Evolutionary conservation across 2,797 vertebrate genomes (phyloP), one percentile per base, ranked within the genome.

Genomic region (Gobio occitaniae): DNA sequence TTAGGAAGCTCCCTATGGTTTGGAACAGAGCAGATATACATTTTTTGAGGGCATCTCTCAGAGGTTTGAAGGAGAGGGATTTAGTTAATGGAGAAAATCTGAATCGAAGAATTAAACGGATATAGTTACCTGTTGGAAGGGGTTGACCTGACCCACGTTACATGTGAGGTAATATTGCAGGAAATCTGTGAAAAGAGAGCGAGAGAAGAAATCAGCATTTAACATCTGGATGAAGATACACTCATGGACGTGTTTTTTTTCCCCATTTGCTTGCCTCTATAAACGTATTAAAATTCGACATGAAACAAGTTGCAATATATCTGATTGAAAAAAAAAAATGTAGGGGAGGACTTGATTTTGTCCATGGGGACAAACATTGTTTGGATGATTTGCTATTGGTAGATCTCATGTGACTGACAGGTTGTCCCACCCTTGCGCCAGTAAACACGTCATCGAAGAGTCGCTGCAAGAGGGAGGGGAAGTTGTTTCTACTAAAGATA

Each of bases 151-250:
- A 0, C 95, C 96, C 87, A 95, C 86, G 32, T 91, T 95, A 88
- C 98, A 99, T 83, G 93, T 93, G 6, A 99, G 94, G 90, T 99
- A 99, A 93, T 99, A 97, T 87, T 95, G 95, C 82, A 99, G 92
- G 84, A 95, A 97, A 72, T 97, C 98, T 99, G 93, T 0, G 47
- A 83, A 84, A 3, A 85, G 38, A 80, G 65, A 15, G 1, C 59
- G n/a, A 25, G 4, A 86, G 41, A 17, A 32, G 9, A 80, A 32
- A 72, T 61, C 6, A 75, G n/a, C 16, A 66, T 77, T 77, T 44
- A 38, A 21, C 29, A 75, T 41, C 3, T 25, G 38, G 19, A 75
- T 25, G 25, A 75, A 74, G 19, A 17, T 44, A 6, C 25, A 32
- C 3, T 61, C n/a, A 44, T 17, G 3, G 36, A 16, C 3, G 7